Evolutionary conservation across 2,888 invertebrate genomes (phyloP), one percentile per base, ranked within the genome.

Genomic region (Mythimna albipuncta): DNA sequence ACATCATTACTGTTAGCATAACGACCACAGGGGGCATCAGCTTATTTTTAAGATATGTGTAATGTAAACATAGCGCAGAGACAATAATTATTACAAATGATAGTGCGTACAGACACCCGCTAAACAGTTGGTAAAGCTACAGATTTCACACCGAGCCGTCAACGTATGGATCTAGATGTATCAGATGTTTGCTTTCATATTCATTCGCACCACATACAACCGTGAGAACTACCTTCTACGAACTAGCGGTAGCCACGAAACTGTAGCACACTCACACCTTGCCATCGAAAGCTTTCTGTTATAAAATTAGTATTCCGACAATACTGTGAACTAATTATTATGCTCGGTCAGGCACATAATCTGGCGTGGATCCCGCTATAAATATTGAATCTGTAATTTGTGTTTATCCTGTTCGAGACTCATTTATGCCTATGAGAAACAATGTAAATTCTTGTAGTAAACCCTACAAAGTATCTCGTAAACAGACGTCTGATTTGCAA

Each of bases 11-110:
- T 88, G 88, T 89, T 90, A 87, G 87, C 87, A 87, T 72, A 75
- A 78, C 83, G 83, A 86, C 88, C 89, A 73, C 72, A 89, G 90
- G 90, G 88, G 89, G 89, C 89, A 91, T 91, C 91, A 91, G 91
- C 92, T 91, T 92, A 92, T 85, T 81, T 80, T 79, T 87, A 92
- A 94, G 91, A 89, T 89, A 93, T 91, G 89, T 89, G 92, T 92
- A 90, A 90, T 91, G 92, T 90, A 94, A 96, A 96, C 92, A 95
- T 95, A 93, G 93, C 95, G 93, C 89, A 88, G 93, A 95, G 95
- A 95, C 95, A 96, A 95, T 96, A 96, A 96, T 96, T 95, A 96
- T 95, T 95, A 96, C 95, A 95, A 95, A 95, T 95, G 96, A 96
- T 96, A 94, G 94, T 93, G 92, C 93, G 94, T 94, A 94, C 92